A percentile compares a stretch with the other conserved stretches of the same genome.
phyloP scores from a whole-genome alignment of 2,797 vertebrate genomes.

The Phalanger gymnotis region DNA sequence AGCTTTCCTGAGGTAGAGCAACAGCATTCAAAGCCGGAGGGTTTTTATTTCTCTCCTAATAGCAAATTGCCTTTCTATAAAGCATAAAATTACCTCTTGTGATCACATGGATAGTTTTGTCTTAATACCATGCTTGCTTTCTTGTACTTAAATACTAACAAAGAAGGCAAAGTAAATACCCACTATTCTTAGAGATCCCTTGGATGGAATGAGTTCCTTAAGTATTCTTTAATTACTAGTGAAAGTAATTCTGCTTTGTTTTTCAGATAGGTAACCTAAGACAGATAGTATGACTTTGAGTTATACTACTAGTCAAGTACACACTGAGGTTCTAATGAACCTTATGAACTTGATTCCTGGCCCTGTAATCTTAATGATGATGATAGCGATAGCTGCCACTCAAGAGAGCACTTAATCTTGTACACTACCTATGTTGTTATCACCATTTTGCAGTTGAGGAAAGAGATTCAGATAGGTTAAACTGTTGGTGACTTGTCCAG shows the following conservation, averaged over 20 bases:
- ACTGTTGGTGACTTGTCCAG: not conserved
- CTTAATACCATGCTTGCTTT: not conserved
- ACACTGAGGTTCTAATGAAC: slow-evolving; percentile 34
- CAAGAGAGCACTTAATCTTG: not conserved
- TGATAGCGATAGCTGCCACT: not conserved
- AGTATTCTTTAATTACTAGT: not conserved
- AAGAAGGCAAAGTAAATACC: slow-evolving; percentile 21
- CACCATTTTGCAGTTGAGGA: not conserved
- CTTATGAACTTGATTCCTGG: slow-evolving; percentile 15
- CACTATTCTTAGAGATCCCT: not conserved
- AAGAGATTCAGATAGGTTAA: not conserved
- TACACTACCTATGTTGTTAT: not conserved
- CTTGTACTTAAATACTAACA: not conserved
- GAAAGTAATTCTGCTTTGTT: slow-evolving; percentile 7
- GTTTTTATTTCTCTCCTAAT: not conserved
- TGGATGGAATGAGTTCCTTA: not conserved
- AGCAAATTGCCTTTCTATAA: not conserved
- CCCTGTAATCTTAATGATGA: not conserved
- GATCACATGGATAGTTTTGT: not conserved
- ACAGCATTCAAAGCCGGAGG: not conserved
- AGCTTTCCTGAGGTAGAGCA: not conserved
- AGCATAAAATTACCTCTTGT: not conserved
- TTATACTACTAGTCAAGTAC: slow-evolving; percentile 5
- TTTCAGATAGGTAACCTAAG: slow-evolving; percentile 24
- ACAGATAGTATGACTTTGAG: slow-evolving; percentile 1